Base-by-base conservation (phyloP, 1,140 invertebrate species). In the Ridgeia piscesae region DNA sequence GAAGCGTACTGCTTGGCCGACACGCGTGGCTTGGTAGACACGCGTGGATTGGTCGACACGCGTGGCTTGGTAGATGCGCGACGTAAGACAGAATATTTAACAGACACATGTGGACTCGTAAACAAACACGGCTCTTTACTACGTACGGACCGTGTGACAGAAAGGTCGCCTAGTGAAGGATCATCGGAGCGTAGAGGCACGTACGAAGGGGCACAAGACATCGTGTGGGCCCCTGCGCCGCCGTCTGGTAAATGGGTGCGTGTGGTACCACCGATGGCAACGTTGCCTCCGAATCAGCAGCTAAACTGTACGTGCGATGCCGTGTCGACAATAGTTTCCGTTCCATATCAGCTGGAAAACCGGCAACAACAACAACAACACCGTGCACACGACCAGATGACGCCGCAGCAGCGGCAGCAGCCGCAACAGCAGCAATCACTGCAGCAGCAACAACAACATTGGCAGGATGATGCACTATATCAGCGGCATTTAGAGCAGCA, bases 391-490 rank as follows among this genome's bases (percentile, higher is more conserved):
- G 27, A 77, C 58, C 0, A 77, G n/a, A 17, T 31, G 35, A 17
- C 17, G 58, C 58, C 8, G 58, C 58, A 77, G 58, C 58, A 77
- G 58, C 58, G 27, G 17, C 58, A 6, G 58, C 89, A 90, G 27
- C 89, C 9, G 27, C 89, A 90, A n/a, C 89, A 90, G 27, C 89
- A 90, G 89, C 89, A 90, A n/a, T n/a, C 9, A n/a, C 89, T 17
- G 89, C 6, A 9, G 89, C 89, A 9, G 89, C 89, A 4, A n/a
- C 89, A 90, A n/a, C 34, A 90, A 42, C 17, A 90, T 14, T 27
- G 1, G n/a, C 89, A 90, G 89, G 35, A 90, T 27, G 34, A 90
- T 21, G 4, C 21, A 42, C 31, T 35, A n/a, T n/a, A 90, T 14
- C 34, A 90, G 89, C 89, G 35, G 11, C 34, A n/a, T 34, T 42